phyloP scores from a whole-genome alignment of 2,888 invertebrate genomes.

The Lathronympha strigana region DNA sequence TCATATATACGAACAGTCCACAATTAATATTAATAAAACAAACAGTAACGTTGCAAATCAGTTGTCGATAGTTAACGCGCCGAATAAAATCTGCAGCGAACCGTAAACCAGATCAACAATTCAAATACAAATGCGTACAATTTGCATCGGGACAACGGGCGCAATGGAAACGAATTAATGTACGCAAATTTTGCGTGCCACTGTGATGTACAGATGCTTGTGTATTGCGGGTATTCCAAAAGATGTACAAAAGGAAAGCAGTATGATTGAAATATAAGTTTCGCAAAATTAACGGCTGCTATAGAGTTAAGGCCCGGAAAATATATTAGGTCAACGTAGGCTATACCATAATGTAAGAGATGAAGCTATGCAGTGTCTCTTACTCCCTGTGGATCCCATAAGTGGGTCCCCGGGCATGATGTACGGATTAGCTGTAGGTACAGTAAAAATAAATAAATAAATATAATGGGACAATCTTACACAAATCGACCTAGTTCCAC shows the following conservation, averaged over 20 bases:
- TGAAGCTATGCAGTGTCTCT: too few relatives aligned
- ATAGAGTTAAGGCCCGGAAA: too few relatives aligned
- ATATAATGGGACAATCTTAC: too few relatives aligned
- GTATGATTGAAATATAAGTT: too few relatives aligned
- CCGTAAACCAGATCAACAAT: constrained; percentile 34
- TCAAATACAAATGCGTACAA: constrained; percentile 34
- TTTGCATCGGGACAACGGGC: constrained; percentile 35
- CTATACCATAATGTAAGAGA: too few relatives aligned
- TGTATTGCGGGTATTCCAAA: constrained; percentile 10
- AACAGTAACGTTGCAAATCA: constrained; percentile 17
- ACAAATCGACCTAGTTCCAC: too few relatives aligned
- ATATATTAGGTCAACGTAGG: too few relatives aligned
- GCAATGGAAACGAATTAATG: constrained; percentile 38
- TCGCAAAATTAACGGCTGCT: too few relatives aligned
- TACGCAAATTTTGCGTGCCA: constrained; percentile 33
- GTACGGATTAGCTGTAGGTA: too few relatives aligned
- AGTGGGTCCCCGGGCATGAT: too few relatives aligned
- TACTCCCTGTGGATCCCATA: too few relatives aligned
- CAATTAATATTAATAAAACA: constrained; percentile 9
- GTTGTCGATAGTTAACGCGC: constrained; percentile 3
- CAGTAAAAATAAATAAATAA: too few relatives aligned
- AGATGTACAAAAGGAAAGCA: not conserved
- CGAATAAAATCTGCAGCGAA: constrained; percentile 30
- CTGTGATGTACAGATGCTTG: not conserved
- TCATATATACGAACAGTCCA: not conserved